These are phyloP conservation scores for Dicaeum eximium DNA, from an alignment of 2,113 vertebrate genomes.

Conservation along the genomic window DNA sequence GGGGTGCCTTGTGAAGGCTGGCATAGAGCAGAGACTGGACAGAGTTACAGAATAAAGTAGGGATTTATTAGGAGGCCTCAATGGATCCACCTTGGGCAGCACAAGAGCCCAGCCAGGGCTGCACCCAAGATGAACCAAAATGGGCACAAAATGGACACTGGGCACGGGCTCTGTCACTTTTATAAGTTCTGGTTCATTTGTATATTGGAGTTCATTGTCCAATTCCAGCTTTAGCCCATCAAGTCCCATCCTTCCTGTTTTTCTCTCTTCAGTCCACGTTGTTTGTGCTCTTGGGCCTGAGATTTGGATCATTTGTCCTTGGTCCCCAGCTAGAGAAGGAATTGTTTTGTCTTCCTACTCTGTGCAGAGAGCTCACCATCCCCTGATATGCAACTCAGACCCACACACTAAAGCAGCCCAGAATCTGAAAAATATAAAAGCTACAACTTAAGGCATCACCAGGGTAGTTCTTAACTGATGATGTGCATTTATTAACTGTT, in stretches of 20 bases:
- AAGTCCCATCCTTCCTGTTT: background rate
- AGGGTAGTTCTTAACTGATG: background rate
- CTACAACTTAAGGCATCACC: background rate
- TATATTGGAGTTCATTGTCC: background rate
- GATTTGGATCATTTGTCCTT: background rate
- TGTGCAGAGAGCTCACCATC: background rate
- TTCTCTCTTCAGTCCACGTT: background rate
- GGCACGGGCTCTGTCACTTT: too few species aligned
- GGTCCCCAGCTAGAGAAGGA: background rate
- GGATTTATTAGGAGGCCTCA: background rate
- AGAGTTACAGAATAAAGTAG: too few species aligned
- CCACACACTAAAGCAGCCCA: background rate
- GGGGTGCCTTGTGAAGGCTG: too few species aligned
- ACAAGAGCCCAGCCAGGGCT: too few species aligned
- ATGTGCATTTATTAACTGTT: background rate
- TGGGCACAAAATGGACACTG: too few species aligned
- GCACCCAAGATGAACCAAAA: too few species aligned
- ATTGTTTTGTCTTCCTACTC: background rate
- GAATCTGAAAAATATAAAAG: background rate
- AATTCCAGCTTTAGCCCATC: background rate
- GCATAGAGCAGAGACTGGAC: background rate
- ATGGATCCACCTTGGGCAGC: background rate
- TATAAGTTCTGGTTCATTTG: background rate
- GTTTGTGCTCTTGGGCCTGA: background rate
- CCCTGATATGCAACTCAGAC: background rate